Conservation (phyloP, 1,140 invertebrate genomes). For the Harlomillsia oculata region DNA sequence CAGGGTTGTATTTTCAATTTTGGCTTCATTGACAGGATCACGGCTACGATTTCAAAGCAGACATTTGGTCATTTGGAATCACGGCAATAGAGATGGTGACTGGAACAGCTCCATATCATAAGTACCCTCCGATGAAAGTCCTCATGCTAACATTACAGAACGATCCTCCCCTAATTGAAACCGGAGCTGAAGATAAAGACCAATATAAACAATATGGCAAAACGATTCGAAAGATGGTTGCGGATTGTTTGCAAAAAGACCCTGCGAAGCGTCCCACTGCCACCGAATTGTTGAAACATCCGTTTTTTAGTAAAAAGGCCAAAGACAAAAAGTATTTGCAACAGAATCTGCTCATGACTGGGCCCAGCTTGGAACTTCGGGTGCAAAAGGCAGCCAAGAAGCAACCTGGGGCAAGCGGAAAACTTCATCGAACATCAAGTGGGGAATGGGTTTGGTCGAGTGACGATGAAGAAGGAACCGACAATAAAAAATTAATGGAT, state of each 20-base stretch:
- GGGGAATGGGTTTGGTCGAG: conserved; percentile 98
- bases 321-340: conserved; percentile 94
- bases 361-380: conserved; percentile 51
- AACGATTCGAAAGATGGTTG: conserved; percentile 90
- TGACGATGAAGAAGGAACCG: conserved; percentile 51
- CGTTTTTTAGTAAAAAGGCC: conserved; percentile 98
- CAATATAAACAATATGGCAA: conserved; percentile 97
- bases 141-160: conserved; percentile 96
- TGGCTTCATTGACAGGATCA: conserved; percentile 58
- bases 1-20: neutral
- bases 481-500: conserved; percentile 13
- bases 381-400: conserved; percentile 34
- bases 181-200: conserved; percentile 81
- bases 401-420: conserved; percentile 80
- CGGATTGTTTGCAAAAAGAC: conserved; percentile 90
- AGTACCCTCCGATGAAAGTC: conserved; percentile 98
- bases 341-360: conserved; percentile 75
- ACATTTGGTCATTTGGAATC: conserved; percentile 99
- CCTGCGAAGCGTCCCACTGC: conserved; percentile 82
- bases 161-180: conserved; percentile 89
- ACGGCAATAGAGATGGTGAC: conserved; percentile 98
- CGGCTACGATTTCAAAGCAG: conserved; percentile 99
- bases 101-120: conserved; percentile 96
- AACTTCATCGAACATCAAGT: conserved; percentile 85
- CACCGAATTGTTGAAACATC: conserved; percentile 93